Conservation (phyloP, 2,797 vertebrate species). For the Nyctibius grandis region DNA sequence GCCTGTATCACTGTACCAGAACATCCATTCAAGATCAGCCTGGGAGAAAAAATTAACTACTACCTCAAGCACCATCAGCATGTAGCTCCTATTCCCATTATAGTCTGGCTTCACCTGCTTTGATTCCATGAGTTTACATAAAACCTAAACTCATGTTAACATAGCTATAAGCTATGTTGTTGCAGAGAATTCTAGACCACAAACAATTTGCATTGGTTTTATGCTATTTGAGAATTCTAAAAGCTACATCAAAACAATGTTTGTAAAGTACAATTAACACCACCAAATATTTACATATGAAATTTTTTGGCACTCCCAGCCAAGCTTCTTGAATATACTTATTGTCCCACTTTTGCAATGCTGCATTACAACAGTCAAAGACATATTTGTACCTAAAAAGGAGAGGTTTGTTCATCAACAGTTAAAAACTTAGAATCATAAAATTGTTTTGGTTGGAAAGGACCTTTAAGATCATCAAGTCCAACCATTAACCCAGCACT, state of each 20-base stretch:
- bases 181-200: neutral
- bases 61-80: neutral
- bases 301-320: neutral
- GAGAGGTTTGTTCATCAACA: neutral
- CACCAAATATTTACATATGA: neutral
- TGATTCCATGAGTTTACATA: neutral
- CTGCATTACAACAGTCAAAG: neutral
- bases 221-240: neutral
- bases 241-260: neutral
- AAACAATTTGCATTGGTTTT: neutral
- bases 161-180: neutral
- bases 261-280: neutral
- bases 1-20: neutral
- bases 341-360: neutral
- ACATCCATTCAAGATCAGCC: neutral
- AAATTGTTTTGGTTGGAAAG: too few relatives aligned
- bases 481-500: too few relatives aligned
- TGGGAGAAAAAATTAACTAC: neutral
- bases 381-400: neutral
- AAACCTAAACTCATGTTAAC: neutral
- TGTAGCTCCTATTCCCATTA: neutral
- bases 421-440: too few relatives aligned
- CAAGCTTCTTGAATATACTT: slow-evolving; percentile 1
- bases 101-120: neutral
- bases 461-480: too few relatives aligned